Conservation (phyloP, 2,888 invertebrate species). For the Pristionchus japonicus region DNA sequence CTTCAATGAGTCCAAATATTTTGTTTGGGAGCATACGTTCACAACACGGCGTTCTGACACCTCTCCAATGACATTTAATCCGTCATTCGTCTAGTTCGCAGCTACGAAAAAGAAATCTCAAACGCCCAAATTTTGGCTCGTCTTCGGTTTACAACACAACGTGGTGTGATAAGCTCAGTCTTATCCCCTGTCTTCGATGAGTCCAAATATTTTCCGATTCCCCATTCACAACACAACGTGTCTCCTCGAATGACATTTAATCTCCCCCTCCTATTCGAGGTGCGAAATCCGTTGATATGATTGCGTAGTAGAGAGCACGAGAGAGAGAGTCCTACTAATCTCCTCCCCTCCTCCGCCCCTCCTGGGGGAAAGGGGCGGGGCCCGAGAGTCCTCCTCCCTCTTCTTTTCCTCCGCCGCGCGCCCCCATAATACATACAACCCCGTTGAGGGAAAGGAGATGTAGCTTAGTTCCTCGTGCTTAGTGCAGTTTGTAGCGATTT, state of each 20-base stretch:
- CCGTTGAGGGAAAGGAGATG: not conserved
- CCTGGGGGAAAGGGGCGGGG: not conserved
- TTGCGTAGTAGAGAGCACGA: not conserved
- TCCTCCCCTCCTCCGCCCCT: not conserved
- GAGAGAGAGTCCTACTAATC: not conserved
- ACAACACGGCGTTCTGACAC: too few species aligned
- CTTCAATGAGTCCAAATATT: too few species aligned
- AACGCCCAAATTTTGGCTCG: too few species aligned
- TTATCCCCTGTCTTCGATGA: not conserved
- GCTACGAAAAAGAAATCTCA: too few species aligned
- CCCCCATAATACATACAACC: not conserved
- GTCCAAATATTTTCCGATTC: not conserved
- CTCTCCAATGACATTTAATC: too few species aligned
- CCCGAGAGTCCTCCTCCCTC: not conserved
- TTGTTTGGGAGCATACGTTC: too few species aligned
- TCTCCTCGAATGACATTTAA: not conserved
- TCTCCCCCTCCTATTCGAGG: not conserved
- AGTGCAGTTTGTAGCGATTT: too few species aligned
- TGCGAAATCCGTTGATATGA: not conserved
- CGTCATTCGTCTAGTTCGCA: too few species aligned
- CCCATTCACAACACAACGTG: not conserved
- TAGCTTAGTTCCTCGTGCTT: not conserved
- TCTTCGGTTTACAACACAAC: not conserved
- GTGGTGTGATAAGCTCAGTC: too few species aligned
- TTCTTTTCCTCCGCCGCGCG: not conserved